Evolutionary conservation across 2,797 vertebrate genomes (phyloP).

Genomic region (Sebastes oblongus): DNA sequence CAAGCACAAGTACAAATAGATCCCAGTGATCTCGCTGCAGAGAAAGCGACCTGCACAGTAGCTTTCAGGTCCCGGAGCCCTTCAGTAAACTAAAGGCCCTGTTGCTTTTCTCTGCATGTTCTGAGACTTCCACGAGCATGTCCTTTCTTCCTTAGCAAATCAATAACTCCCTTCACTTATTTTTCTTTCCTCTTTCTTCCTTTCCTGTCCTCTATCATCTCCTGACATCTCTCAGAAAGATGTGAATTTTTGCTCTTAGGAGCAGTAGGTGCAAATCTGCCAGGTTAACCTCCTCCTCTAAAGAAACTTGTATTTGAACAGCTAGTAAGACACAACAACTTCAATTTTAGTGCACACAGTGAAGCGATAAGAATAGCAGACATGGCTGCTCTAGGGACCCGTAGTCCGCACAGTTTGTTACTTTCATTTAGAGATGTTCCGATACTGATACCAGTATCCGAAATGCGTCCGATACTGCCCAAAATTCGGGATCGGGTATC

Average conservation of each 20-base stretch:
- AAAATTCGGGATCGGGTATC: no score
- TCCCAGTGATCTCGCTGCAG: slow-evolving; percentile 41
- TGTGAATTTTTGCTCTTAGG: slow-evolving; percentile 39
- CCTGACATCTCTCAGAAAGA: slow-evolving; percentile 31
- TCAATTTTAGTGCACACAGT: background rate
- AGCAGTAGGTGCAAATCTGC: slow-evolving; percentile 25
- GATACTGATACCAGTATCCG: no score
- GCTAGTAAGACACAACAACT: slow-evolving; percentile 4
- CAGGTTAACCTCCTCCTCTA: slow-evolving; percentile 26
- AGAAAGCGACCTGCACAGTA: slow-evolving; percentile 35
- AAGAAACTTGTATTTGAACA: slow-evolving; percentile 24
- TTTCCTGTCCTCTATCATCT: slow-evolving; percentile 33
- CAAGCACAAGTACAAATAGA: slow-evolving; percentile 66
- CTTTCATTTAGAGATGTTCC: background rate
- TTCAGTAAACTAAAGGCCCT: slow-evolving; percentile 38
- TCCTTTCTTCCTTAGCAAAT: slow-evolving; percentile 48
- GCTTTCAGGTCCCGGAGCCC: slow-evolving; percentile 35
- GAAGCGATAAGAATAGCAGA: slow-evolving; percentile 1
- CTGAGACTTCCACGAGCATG: slow-evolving; percentile 28
- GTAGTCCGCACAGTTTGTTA: background rate
- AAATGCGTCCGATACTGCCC: no score
- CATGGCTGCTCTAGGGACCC: slow-evolving; percentile 10
- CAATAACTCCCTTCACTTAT: slow-evolving; percentile 44
- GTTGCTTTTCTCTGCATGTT: slow-evolving; percentile 52
- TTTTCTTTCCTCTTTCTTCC: slow-evolving; percentile 43